Evolutionary conservation across 2,888 invertebrate genomes (phyloP).

Genomic region (Leucoma salicis): DNA sequence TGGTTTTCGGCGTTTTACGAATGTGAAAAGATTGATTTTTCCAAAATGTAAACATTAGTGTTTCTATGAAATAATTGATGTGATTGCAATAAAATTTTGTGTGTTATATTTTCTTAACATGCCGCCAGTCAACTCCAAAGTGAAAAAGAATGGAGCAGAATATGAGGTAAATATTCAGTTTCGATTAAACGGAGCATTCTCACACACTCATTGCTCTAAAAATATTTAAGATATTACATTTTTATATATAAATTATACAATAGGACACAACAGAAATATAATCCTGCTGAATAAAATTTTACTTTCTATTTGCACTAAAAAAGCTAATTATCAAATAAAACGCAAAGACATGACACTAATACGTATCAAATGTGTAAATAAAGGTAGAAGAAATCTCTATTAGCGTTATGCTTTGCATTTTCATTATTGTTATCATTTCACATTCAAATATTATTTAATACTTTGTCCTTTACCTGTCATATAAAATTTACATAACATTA

Average conservation of each 20-base stretch:
- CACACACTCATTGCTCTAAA: not conserved
- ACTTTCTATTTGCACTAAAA: slow-evolving; percentile 25
- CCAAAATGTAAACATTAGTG: slow-evolving; percentile 42
- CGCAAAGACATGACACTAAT: slow-evolving; percentile 2
- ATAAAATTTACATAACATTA: slow-evolving; percentile 48
- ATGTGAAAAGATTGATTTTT: slow-evolving; percentile 38
- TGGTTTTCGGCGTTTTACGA: slow-evolving; percentile 48
- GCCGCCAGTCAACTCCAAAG: slow-evolving; percentile 76
- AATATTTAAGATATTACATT: not conserved
- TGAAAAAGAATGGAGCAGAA: slow-evolving; percentile 72
- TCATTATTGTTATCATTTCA: not conserved
- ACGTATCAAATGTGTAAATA: slow-evolving; percentile 1
- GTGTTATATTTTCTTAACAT: slow-evolving; percentile 39
- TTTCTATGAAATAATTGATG: slow-evolving; percentile 14
- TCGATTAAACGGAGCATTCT: slow-evolving; percentile 2
- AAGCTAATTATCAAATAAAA: slow-evolving; percentile 11
- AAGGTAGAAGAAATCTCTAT: not conserved
- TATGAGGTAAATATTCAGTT: slow-evolving; percentile 67
- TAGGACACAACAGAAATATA: not conserved
- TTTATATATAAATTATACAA: not conserved
- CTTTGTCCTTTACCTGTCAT: slow-evolving; percentile 14
- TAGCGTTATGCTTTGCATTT: not conserved
- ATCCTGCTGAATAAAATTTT: not conserved
- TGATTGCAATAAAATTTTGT: slow-evolving; percentile 16
- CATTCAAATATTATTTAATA: too few relatives aligned